These are phyloP conservation scores for Triplophysa tibetana DNA, from an alignment of 2,113 vertebrate species.

Conservation along the genomic window DNA sequence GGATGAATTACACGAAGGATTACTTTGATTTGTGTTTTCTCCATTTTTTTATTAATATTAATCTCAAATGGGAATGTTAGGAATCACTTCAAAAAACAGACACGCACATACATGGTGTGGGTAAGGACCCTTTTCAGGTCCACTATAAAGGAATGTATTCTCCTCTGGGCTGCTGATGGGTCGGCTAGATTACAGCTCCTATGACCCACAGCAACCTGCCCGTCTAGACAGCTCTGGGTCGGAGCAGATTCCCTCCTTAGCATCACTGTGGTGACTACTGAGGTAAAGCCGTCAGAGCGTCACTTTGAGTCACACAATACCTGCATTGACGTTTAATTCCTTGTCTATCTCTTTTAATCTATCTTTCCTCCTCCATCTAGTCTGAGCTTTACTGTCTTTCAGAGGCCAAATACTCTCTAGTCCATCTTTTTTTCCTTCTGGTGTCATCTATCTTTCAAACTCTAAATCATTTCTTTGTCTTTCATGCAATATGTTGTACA, in stretches of 20 bases:
- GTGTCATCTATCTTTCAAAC: constrained; percentile 5
- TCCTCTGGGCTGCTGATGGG: constrained; percentile 28
- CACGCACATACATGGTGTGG: constrained; percentile 13
- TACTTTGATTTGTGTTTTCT: background rate
- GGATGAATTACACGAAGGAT: background rate
- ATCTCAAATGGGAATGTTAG: background rate
- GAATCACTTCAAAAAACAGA: background rate
- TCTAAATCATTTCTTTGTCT: background rate
- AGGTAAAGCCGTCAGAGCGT: constrained; percentile 33
- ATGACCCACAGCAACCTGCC: constrained; percentile 43
- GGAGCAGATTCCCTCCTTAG: constrained; percentile 27
- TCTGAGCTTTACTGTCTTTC: constrained; percentile 17
- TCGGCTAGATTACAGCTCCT: constrained; percentile 46
- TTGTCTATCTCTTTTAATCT: constrained; percentile 21
- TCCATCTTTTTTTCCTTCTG: background rate
- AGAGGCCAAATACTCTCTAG: background rate
- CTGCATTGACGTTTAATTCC: constrained; percentile 23
- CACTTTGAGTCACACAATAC: constrained; percentile 34
- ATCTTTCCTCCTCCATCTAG: constrained; percentile 10
- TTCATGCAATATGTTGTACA: background rate
- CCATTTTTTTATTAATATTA: background rate
- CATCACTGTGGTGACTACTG: constrained; percentile 5
- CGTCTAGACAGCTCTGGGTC: constrained; percentile 49
- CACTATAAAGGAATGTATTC: constrained; percentile 35
- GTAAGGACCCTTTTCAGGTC: constrained; percentile 25